phyloP scores from a whole-genome alignment of 2,797 vertebrate genomes.

The Pseudochirops cupreus region DNA sequence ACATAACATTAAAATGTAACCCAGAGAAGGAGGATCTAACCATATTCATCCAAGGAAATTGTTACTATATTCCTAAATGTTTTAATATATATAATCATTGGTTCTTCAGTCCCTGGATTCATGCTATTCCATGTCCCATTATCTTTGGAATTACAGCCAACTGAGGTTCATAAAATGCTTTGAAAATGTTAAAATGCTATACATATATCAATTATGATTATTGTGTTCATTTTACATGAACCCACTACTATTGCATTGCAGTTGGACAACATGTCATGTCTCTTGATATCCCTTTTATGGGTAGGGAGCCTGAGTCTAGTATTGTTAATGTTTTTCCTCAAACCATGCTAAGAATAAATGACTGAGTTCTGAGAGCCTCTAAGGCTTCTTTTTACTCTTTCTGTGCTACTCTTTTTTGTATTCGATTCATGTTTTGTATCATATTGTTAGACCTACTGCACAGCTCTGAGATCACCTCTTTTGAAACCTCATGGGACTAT shows the following conservation, averaged over 20 bases:
- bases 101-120: not conserved
- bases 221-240: not conserved
- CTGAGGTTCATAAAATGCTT: not conserved
- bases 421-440: not conserved
- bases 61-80: not conserved
- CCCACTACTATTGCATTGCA: no score
- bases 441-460: not conserved
- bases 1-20: not conserved
- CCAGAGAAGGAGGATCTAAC: not conserved
- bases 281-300: not conserved
- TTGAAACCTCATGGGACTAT: not conserved
- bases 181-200: not conserved
- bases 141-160: not conserved
- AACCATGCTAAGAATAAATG: not conserved
- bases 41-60: not conserved
- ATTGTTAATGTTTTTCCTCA: not conserved
- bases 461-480: not conserved
- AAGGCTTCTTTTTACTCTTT: not conserved
- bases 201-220: not conserved
- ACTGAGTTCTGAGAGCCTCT: not conserved
- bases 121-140: not conserved
- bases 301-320: not conserved
- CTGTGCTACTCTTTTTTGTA: not conserved
- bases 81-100: not conserved
- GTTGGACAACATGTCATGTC: not conserved